Evolutionary conservation across 2,113 vertebrate genomes (phyloP), one percentile per base, ranked within the genome.

Genomic region (Pteropus alecto): DNA sequence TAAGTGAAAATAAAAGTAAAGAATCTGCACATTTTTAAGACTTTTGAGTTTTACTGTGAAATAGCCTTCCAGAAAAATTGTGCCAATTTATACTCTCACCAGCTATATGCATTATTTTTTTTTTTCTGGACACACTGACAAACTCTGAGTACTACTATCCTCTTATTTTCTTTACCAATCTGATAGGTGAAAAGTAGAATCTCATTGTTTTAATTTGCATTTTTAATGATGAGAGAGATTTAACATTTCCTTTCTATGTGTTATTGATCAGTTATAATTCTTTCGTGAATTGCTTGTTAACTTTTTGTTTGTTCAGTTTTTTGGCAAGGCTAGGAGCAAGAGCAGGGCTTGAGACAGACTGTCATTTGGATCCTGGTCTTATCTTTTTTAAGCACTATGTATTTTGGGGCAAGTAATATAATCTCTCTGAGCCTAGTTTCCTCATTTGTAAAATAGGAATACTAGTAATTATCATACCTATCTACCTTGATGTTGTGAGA

Each of bases 1-100:
- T 94, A 81, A 92, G 83, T 85, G 65, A 71, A 95, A 89, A 85
- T 70, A 73, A 92, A 96, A 63, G 43, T 63, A 41, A 90, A 78
- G 28, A 33, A 5, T 71, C 43, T 81, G 10, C 2, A 86, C 18
- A 28, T 71, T 67, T 93, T 90, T 73, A 87, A 77, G 78, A 87
- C 63, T 90, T 84, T 30, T 83, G 54, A 93, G 41, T 61, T 94
- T 87, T 87, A 43, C 16, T 90, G 11, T 76, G 48, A 95, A 63
- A 86, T 81, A 61, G 10, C 21, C 46, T 82, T 86, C 24, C 46
- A 77, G 85, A 94, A 94, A 87, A 77, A 78, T 19, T 38, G 38
- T 84, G 30, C 15, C 54, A 76, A 35, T 89, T 89, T 94, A 76
- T 85, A 46, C 4, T 81, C 35, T 61, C 26, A 86, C 38, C 61